phyloP scores from a whole-genome alignment of 2,888 invertebrate species.

The Osmoderma eremita region DNA sequence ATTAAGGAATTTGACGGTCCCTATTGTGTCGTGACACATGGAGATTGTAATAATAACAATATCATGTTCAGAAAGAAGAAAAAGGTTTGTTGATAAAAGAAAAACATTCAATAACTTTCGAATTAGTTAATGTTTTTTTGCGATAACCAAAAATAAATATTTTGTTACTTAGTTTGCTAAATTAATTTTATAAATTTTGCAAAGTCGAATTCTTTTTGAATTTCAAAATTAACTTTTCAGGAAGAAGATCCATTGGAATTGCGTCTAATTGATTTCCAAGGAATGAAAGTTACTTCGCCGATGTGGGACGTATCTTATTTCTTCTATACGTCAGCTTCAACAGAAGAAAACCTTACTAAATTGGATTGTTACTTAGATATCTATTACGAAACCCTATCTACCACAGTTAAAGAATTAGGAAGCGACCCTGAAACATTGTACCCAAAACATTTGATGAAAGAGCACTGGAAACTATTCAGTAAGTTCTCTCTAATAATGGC shows the following conservation, averaged over 20 bases:
- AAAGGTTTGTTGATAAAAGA: slow-evolving; percentile 12
- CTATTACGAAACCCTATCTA: slow-evolving; percentile 53
- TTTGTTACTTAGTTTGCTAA: no score
- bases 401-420: slow-evolving; percentile 49
- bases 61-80: slow-evolving; percentile 43
- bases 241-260: slow-evolving; percentile 4
- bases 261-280: slow-evolving; percentile 45
- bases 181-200: no score
- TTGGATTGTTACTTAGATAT: slow-evolving; percentile 52
- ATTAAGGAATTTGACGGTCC: slow-evolving; percentile 20
- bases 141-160: no score
- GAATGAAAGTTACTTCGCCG: slow-evolving; percentile 46
- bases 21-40: slow-evolving; percentile 36
- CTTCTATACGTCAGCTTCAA: slow-evolving; percentile 51
- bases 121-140: not conserved
- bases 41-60: slow-evolving; percentile 45
- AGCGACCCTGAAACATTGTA: slow-evolving; percentile 53
- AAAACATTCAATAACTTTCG: not conserved
- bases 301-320: slow-evolving; percentile 56
- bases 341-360: slow-evolving; percentile 49
- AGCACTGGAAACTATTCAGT: slow-evolving; percentile 48
- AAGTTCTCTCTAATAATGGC: slow-evolving; percentile 45
- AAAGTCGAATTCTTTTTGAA: no score
- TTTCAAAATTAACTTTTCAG: no score
- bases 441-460: slow-evolving; percentile 50